phyloP scores from a whole-genome alignment of 1,140 invertebrate species.

The Sesamia nonagrioides region DNA sequence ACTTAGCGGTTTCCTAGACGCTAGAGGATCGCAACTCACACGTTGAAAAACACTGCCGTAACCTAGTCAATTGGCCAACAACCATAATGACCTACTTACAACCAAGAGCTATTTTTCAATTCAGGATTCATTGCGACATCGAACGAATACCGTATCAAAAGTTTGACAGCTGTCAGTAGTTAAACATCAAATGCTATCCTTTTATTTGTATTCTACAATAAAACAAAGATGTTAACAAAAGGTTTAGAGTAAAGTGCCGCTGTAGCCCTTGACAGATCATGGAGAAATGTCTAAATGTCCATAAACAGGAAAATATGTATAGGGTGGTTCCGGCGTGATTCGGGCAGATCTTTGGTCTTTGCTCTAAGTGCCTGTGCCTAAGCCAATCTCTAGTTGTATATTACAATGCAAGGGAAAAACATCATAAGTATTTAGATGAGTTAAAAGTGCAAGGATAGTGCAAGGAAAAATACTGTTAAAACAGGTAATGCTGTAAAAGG shows the following conservation, averaged over 20 bases:
- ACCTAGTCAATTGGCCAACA: too few relatives aligned
- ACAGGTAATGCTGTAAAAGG: neutral
- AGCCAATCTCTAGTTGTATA: neutral
- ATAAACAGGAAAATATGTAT: neutral
- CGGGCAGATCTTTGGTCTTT: too few relatives aligned
- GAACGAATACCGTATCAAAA: neutral
- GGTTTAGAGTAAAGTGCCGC: too few relatives aligned
- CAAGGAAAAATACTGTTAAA: neutral
- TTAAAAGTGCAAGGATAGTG: neutral
- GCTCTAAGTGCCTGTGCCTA: too few relatives aligned
- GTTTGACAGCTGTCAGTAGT: neutral
- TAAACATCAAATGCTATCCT: neutral
- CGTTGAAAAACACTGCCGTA: too few relatives aligned
- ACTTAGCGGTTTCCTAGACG: too few relatives aligned
- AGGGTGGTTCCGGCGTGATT: neutral
- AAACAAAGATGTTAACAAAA: too few relatives aligned
- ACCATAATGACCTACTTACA: neutral
- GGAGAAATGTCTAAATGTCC: too few relatives aligned
- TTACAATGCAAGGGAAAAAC: neutral
- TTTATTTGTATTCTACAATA: too few relatives aligned
- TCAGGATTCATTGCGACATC: neutral
- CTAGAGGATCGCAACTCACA: too few relatives aligned
- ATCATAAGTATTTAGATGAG: neutral
- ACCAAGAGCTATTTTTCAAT: neutral
- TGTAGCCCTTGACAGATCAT: too few relatives aligned